A percentile compares a stretch with the other conserved stretches of the same genome.
phyloP scores from a whole-genome alignment of 2,797 vertebrate genomes.

The Balearica regulorum region DNA sequence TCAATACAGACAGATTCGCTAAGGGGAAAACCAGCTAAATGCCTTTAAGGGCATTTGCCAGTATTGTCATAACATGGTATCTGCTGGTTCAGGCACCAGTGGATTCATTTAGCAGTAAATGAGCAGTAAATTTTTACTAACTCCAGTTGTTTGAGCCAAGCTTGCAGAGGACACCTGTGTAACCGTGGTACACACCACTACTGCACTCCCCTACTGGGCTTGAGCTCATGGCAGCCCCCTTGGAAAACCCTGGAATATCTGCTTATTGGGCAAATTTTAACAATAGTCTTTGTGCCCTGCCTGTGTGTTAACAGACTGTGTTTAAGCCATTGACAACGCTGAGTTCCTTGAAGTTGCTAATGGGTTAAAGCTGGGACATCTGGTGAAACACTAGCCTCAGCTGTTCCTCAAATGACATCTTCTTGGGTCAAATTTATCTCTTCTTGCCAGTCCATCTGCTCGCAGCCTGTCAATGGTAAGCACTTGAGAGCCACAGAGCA shows the following conservation, averaged over 20 bases:
- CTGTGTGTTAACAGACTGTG: background rate
- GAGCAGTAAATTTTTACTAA: background rate
- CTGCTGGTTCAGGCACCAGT: background rate
- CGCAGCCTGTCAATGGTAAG: constrained; percentile 81
- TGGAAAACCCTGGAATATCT: background rate
- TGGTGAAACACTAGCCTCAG: constrained; percentile 90
- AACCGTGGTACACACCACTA: background rate
- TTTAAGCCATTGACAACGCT: constrained; percentile 8
- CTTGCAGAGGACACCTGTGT: background rate
- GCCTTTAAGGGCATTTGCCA: background rate
- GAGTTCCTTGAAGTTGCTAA: constrained; percentile 66
- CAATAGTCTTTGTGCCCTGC: background rate
- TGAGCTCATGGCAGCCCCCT: background rate
- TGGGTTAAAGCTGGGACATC: constrained; percentile 86
- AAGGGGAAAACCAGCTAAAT: background rate
- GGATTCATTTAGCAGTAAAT: background rate
- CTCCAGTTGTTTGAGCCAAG: background rate
- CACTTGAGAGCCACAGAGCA: constrained; percentile 79
- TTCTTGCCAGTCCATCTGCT: constrained; percentile 84
- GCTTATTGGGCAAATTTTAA: background rate
- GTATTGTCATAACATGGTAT: background rate
- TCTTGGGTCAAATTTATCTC: constrained; percentile 86
- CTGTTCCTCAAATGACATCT: constrained; percentile 88
- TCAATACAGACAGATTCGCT: background rate
- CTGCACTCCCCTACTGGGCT: background rate